Conservation (phyloP, 1,140 invertebrate genomes). For the Apis florea region DNA sequence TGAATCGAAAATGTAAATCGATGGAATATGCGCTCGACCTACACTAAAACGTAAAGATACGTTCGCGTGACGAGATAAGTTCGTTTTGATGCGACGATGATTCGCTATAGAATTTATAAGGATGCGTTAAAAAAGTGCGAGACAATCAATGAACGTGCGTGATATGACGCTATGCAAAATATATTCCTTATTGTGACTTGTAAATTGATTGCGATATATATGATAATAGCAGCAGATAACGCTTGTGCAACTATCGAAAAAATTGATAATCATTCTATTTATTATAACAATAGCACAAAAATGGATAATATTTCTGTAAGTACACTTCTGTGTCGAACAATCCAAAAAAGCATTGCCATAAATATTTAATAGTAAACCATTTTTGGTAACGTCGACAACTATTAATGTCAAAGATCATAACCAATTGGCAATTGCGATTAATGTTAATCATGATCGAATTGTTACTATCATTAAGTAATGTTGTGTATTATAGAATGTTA, state of each 20-base stretch:
- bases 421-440: slow-evolving; percentile 24
- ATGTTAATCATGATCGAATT: background rate
- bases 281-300: background rate
- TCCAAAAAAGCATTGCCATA: background rate
- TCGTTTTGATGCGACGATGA: slow-evolving; percentile 21
- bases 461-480: slow-evolving; percentile 19
- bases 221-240: slow-evolving; percentile 7
- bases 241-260: background rate
- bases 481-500: slow-evolving; percentile 47
- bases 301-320: slow-evolving; percentile 15
- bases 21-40: background rate
- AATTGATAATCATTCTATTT: background rate
- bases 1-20: background rate
- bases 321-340: background rate
- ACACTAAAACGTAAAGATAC: background rate
- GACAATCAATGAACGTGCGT: slow-evolving; percentile 15
- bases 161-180: slow-evolving; percentile 51
- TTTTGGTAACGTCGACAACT: background rate
- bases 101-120: slow-evolving; percentile 17
- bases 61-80: background rate
- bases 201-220: slow-evolving; percentile 23
- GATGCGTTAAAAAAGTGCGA: slow-evolving; percentile 28
- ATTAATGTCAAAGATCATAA: background rate
- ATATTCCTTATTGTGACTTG: slow-evolving; percentile 42
- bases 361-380: background rate